Percentiles rank a stretch among this genome's conserved stretches.
These are phyloP conservation scores for Drosophila kohkoa DNA, from an alignment of 1,140 invertebrate species.

Conservation along the genomic window DNA sequence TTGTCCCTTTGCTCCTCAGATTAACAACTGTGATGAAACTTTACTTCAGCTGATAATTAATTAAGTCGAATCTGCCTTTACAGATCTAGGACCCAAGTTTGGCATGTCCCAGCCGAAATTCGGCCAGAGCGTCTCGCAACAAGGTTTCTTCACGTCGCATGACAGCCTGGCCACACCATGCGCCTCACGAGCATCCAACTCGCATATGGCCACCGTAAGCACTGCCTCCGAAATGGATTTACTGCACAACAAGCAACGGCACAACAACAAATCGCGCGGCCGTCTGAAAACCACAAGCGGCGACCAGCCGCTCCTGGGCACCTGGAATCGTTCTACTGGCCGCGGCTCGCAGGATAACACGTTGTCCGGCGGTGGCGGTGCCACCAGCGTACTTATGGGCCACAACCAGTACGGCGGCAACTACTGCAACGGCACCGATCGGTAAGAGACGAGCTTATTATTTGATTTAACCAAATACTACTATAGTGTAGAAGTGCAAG, in stretches of 20 bases:
- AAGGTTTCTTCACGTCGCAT: slow-evolving; percentile 89
- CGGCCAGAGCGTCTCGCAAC: slow-evolving; percentile 86
- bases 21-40: not conserved
- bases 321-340: slow-evolving; percentile 81
- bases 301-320: slow-evolving; percentile 76
- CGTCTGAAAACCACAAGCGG: slow-evolving; percentile 86
- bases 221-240: slow-evolving; percentile 91
- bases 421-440: slow-evolving; percentile 84
- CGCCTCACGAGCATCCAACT: slow-evolving; percentile 84
- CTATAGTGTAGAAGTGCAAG: too few relatives aligned
- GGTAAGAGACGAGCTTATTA: slow-evolving; percentile 53
- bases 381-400: slow-evolving; percentile 64
- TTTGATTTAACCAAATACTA: not conserved
- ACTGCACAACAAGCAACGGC: slow-evolving; percentile 86
- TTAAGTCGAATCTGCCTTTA: not conserved
- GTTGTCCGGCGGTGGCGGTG: slow-evolving; percentile 50
- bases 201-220: slow-evolving; percentile 88
- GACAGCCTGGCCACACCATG: slow-evolving; percentile 89
- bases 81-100: slow-evolving; percentile 89
- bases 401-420: slow-evolving; percentile 81
- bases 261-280: slow-evolving; percentile 87
- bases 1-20: not conserved
- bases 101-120: slow-evolving; percentile 86
- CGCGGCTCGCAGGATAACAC: slow-evolving; percentile 84
- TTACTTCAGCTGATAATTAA: too few relatives aligned